These are phyloP conservation scores for Urocynchramus pylzowi DNA, from an alignment of 2,113 vertebrate genomes.

Conservation along the genomic window DNA sequence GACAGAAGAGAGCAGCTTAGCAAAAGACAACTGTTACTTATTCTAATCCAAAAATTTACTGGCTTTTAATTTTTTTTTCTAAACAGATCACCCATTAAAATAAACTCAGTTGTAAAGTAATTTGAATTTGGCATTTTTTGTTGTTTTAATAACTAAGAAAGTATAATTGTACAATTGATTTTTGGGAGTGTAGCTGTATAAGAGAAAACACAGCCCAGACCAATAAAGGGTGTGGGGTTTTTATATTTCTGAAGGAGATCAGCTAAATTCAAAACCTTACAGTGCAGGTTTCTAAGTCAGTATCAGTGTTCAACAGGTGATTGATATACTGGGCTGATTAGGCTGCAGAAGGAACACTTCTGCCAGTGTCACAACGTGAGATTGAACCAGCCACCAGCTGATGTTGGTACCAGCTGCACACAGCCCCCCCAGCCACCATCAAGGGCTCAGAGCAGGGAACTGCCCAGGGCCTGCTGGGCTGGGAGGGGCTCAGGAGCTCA, in stretches of 20 bases:
- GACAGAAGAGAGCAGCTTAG: neutral
- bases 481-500: neutral
- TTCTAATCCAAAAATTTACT: neutral
- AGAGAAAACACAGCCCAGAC: neutral
- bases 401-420: neutral
- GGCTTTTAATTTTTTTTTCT: neutral
- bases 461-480: neutral
- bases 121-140: neutral
- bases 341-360: neutral
- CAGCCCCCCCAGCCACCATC: neutral
- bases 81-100: neutral
- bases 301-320: neutral
- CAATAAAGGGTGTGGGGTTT: neutral
- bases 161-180: neutral
- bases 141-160: neutral
- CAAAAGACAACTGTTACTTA: neutral
- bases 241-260: neutral
- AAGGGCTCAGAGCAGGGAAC: neutral
- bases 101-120: neutral
- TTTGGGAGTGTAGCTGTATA: too few relatives aligned
- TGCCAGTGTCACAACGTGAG: neutral
- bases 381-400: neutral
- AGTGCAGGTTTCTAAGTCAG: neutral
- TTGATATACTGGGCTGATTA: neutral
- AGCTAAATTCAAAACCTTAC: neutral